Evolutionary conservation across 2,797 vertebrate genomes (phyloP), one percentile per base, ranked within the genome.

Genomic region (Etheostoma perlongum): DNA sequence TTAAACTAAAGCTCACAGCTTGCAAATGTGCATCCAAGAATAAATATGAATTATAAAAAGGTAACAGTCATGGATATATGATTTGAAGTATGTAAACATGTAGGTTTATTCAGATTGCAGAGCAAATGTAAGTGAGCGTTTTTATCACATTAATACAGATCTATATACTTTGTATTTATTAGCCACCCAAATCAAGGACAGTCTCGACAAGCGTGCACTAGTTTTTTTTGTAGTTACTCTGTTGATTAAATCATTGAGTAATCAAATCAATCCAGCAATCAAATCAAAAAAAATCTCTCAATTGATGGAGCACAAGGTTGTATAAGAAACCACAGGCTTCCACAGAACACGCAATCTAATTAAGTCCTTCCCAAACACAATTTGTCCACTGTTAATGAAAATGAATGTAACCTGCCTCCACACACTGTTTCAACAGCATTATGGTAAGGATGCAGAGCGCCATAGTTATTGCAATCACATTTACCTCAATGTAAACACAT

Each of bases 221-320:
- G 57, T 76, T 85, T 83, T 60, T 82, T 82, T 84, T 67, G 68
- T 58, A 77, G 67, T 85, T 82, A 67, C 59, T 69, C 55, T 42
- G 25, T 48, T 78, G 51, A 91, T 88, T 66, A 80, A 78, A 87
- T 89, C 82, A 85, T 21, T 0, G 1, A 72, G 25, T 91, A 89
- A 92, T 88, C 60, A 58, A 85, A 93, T 91, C 80, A 89, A 90
- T 90, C 73, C 84, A 80, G 81, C 88, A 90, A 93, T 92, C 76
- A 78, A 81, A 92, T 90, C 60, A 58, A 72, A 84, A 91, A 67
- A 67, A 87, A 78, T 72, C 82, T 23, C 71, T 66, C 82, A 77
- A 74, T 52, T 84, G 85, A 89, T 81, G 69, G 74, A 81, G 72
- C 67, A 81, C 73, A 52, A 67, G 52, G 80, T 72, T 82, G 72